Evolutionary conservation across 2,113 vertebrate genomes (phyloP).

Genomic region (Galemys pyrenaicus): DNA sequence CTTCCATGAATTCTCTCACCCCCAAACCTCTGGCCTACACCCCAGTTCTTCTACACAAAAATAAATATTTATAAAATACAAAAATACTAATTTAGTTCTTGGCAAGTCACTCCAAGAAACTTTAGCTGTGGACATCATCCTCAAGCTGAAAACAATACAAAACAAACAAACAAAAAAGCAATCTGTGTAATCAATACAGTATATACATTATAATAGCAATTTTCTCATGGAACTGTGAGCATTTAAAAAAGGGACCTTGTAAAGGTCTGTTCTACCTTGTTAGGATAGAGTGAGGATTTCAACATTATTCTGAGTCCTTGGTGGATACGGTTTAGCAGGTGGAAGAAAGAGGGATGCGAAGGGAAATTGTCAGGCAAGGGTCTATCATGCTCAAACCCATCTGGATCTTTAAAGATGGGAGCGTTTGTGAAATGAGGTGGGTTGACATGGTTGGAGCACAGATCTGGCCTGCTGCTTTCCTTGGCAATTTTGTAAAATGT

Average conservation of each 20-base stretch:
- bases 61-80: neutral
- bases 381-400: neutral
- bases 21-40: too few relatives aligned
- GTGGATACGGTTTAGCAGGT: neutral
- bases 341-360: neutral
- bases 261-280: neutral
- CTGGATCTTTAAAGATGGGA: too few relatives aligned
- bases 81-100: neutral
- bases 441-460: fast-evolving
- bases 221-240: neutral
- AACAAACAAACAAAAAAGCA: neutral
- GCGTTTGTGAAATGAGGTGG: neutral
- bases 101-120: neutral
- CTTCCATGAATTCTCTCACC: too few relatives aligned
- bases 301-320: neutral
- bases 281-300: neutral
- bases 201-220: neutral
- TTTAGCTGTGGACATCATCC: neutral
- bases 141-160: neutral
- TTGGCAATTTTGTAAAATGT: neutral
- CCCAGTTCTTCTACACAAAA: too few relatives aligned
- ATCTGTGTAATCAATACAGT: neutral
- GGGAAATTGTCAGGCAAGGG: neutral
- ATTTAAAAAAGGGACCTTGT: neutral
- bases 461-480: neutral